These are phyloP conservation scores for Girardinus metallicus DNA, from an alignment of 2,797 vertebrate genomes.

Conservation along the genomic window DNA sequence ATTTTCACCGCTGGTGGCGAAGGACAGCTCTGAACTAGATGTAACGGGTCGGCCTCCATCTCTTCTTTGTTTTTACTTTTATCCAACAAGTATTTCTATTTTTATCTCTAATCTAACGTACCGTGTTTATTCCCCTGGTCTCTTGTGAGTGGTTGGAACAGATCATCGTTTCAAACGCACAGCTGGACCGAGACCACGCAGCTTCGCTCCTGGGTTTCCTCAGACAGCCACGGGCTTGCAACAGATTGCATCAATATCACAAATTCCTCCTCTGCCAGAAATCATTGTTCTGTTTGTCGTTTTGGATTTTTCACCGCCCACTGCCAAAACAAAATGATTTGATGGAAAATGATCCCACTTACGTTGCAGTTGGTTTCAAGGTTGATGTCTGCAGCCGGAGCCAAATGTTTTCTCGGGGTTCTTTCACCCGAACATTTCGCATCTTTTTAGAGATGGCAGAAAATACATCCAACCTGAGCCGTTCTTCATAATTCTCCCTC, in stretches of 20 bases:
- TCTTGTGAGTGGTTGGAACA: conserved; percentile 11
- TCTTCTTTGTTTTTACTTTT: conserved; percentile 3
- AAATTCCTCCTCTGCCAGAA: conserved; percentile 39
- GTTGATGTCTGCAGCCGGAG: background rate
- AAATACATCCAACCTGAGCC: background rate
- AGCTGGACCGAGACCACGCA: conserved; percentile 33
- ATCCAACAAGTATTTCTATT: background rate
- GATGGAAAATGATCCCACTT: conserved; percentile 24
- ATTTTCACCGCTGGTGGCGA: conserved; percentile 8
- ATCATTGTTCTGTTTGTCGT: conserved; percentile 49
- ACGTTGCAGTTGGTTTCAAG: background rate
- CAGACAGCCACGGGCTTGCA: conserved; percentile 55
- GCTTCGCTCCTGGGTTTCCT: conserved; percentile 39
- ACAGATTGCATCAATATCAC: conserved; percentile 70
- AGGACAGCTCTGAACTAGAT: conserved; percentile 2
- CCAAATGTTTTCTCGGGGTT: background rate
- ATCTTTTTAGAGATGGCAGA: background rate
- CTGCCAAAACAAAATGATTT: conserved; percentile 29
- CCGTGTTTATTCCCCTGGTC: conserved; percentile 5
- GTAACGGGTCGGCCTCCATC: conserved; percentile 7
- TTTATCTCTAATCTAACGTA: conserved; percentile 10
- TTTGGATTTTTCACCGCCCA: conserved; percentile 35
- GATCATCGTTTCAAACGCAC: conserved; percentile 37
- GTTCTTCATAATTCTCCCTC: background rate
- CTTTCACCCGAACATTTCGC: background rate